These are phyloP conservation scores for Oscarella lobularis DNA, from an alignment of 37 sponge, comb jelly and placozoan genomes.

Conservation along the genomic window DNA sequence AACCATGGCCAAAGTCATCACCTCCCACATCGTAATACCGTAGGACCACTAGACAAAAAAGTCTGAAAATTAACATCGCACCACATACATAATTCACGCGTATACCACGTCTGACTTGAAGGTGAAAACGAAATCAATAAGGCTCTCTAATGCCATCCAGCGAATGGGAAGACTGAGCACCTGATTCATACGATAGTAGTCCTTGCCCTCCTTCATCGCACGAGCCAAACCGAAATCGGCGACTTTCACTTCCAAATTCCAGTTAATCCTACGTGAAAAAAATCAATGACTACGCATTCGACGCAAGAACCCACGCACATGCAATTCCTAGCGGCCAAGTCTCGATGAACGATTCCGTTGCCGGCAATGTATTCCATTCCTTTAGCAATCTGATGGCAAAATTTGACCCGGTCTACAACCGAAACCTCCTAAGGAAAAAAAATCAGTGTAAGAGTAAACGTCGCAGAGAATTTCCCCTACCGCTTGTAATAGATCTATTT, in stretches of 20 bases:
- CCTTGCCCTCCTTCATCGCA: conserved; percentile 18
- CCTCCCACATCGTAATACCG: background rate
- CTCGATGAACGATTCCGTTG: conserved; percentile 30
- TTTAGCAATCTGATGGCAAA: conserved; percentile 18
- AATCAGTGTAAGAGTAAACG: too few species aligned
- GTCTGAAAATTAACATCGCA: background rate
- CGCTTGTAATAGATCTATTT: too few species aligned
- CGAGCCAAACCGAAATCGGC: conserved; percentile 40
- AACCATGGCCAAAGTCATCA: background rate
- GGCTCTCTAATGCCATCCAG: conserved; percentile 42
- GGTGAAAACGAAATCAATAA: conserved; percentile 29
- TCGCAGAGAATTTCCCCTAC: too few species aligned
- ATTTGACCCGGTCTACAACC: background rate
- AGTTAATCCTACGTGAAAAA: conserved; percentile 6
- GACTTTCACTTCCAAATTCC: conserved; percentile 26
- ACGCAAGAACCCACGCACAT: conserved; percentile 1
- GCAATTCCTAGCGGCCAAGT: conserved; percentile 36
- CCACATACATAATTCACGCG: background rate
- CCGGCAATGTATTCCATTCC: conserved; percentile 38
- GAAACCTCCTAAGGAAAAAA: too few species aligned
- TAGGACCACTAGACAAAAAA: conserved; percentile 1
- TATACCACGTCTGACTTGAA: conserved; percentile 38
- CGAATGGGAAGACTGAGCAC: conserved; percentile 22
- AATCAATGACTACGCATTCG: background rate
- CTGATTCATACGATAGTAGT: conserved; percentile 30